Percentiles rank a stretch among this genome's conserved stretches.
These are phyloP conservation scores for Mechanitis mazaeus DNA, from an alignment of 2,888 invertebrate species.

Conservation along the genomic window DNA sequence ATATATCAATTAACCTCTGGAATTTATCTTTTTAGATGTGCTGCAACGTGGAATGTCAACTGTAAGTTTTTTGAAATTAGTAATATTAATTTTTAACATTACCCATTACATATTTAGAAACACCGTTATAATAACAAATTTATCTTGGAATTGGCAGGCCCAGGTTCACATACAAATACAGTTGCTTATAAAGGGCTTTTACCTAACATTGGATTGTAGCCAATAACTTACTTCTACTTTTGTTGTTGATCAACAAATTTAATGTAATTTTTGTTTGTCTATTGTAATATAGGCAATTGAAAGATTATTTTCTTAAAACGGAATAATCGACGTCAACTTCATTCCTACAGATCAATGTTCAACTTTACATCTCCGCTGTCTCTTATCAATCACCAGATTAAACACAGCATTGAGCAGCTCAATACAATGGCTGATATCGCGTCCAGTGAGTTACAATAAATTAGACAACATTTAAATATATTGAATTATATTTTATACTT, in stretches of 20 bases:
- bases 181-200: too few relatives aligned
- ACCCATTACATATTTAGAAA: background rate
- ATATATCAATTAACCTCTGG: background rate
- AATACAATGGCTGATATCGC: background rate
- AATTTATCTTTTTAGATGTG: constrained; percentile 7
- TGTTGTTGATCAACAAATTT: too few relatives aligned
- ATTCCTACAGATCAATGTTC: background rate
- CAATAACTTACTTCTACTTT: too few relatives aligned
- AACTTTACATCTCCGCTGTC: background rate
- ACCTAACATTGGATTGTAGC: too few relatives aligned
- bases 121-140: background rate
- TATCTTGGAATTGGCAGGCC: background rate
- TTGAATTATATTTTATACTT: too few relatives aligned
- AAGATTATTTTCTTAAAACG: too few relatives aligned
- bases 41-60: constrained; percentile 1
- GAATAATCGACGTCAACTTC: too few relatives aligned
- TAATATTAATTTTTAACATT: background rate
- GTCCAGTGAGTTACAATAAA: background rate
- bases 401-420: background rate
- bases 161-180: too few relatives aligned
- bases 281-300: too few relatives aligned
- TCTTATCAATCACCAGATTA: background rate
- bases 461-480: too few relatives aligned
- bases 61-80: background rate
- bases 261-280: too few relatives aligned